Evolutionary conservation across 2,113 vertebrate genomes (phyloP), one percentile per base, ranked within the genome.

Genomic region (Synodontis membranacea): DNA sequence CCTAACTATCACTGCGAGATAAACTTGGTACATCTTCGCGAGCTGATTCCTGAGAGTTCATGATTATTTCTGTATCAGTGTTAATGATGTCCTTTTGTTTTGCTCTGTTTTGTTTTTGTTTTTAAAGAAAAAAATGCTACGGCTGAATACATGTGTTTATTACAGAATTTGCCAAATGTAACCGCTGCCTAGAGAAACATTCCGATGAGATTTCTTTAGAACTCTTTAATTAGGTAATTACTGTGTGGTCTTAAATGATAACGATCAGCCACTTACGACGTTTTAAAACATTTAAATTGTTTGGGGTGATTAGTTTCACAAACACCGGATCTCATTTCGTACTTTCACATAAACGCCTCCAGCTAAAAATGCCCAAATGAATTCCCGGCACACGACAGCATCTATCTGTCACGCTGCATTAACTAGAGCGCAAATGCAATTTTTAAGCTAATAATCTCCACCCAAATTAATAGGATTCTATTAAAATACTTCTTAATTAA

Each of bases 211-310:
- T 48, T n/a, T 76, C 72, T 76, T 48, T 31, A 48, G 44, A 75
- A 52, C 37, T 44, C 60, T 84, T 84, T 84, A 84, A 84, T 75
- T 56, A 58, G 83, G 37, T 58, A 84, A 39, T 58, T 44, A 58
- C 50, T 75, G 68, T 58, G 54, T n/a, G 68, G 64, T 74, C 14
- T 50, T 56, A n/a, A 42, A 66, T 56, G 54, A 75, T 48, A 60
- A 84, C 4, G 39, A 84, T 84, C 83, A 75, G 39, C 19, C 37
- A 28, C 74, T 84, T 48, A 34, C 62, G 70, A 60, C 37, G n/a
- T 84, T 62, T 74, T 58, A 56, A 75, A 58, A 72, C 62, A 42
- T 74, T 84, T 9, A 75, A 44, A 31, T 75, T 31, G 50, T 76
- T 84, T 48, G 44, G 25, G 83, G 37, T 31, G 42, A 76, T 75